These are phyloP conservation scores for Bubalus kerabau DNA, from an alignment of 2,113 vertebrate genomes.

Conservation along the genomic window DNA sequence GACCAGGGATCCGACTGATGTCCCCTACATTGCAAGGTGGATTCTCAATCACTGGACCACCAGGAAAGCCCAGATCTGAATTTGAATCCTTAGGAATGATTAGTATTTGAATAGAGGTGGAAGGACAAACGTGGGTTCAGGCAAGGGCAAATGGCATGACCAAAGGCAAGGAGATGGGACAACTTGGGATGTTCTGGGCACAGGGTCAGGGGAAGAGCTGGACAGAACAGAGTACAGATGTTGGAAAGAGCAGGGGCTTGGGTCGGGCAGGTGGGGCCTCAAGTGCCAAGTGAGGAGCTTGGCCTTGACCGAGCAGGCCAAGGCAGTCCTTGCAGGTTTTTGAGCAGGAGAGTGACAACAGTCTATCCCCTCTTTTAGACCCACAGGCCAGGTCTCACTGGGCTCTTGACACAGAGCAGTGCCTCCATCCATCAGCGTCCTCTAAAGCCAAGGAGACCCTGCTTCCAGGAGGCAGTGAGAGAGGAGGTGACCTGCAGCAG, in stretches of 20 bases:
- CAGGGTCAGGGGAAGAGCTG: background rate
- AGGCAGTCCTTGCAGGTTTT: background rate
- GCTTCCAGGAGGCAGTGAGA: background rate
- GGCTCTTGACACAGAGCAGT: background rate
- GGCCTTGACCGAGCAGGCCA: background rate
- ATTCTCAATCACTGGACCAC: background rate
- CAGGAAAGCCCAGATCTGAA: background rate
- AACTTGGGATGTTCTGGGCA: background rate
- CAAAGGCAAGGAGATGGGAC: background rate
- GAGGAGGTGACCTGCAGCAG: background rate
- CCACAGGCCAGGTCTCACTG: background rate
- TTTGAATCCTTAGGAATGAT: background rate
- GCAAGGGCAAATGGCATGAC: background rate
- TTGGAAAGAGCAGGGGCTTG: background rate
- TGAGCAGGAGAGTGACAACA: background rate
- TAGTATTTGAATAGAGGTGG: background rate
- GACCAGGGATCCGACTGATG: background rate
- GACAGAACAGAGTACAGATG: background rate
- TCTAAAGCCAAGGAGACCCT: background rate
- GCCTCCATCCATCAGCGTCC: background rate
- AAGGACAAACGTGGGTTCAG: background rate
- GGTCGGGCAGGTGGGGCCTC: too few relatives aligned
- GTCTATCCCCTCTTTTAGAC: background rate
- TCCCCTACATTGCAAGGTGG: background rate
- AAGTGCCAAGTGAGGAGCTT: background rate